phyloP scores from a whole-genome alignment of 2,113 vertebrate species.

The Rhinolophus sinicus region DNA sequence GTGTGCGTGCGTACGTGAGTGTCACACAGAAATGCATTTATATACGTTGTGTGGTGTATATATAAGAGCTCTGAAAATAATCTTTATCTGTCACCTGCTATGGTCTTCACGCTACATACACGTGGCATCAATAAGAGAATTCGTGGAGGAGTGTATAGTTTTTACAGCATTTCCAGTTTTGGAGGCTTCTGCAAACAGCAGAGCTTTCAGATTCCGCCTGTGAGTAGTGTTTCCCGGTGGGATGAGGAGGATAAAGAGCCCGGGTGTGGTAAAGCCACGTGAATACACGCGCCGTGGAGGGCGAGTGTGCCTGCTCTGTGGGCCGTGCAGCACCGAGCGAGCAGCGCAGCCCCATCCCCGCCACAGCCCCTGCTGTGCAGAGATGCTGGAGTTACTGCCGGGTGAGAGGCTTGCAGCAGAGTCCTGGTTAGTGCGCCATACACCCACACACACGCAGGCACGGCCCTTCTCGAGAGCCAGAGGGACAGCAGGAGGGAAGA shows the following conservation, averaged over 20 bases:
- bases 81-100: neutral
- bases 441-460: neutral
- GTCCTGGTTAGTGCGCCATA: neutral
- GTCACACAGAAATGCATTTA: neutral
- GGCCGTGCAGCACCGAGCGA: rapidly evolving
- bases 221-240: neutral
- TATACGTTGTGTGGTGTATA: neutral
- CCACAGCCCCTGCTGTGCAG: rapidly evolving
- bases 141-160: neutral
- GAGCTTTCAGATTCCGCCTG: neutral
- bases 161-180: neutral
- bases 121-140: neutral
- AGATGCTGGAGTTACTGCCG: rapidly evolving
- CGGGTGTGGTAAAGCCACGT: neutral
- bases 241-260: neutral
- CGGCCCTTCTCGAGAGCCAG: neutral
- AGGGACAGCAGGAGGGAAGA: rapidly evolving
- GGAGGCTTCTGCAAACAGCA: neutral
- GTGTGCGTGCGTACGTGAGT: neutral
- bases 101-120: neutral
- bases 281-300: neutral
- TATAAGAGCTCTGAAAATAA: neutral
- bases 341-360: neutral
- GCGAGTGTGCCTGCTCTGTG: neutral
- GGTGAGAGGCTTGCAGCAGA: neutral